These are phyloP conservation scores for Scelioninae gen. 1 DNA, from an alignment of 2,888 invertebrate species.

Conservation along the genomic window DNA sequence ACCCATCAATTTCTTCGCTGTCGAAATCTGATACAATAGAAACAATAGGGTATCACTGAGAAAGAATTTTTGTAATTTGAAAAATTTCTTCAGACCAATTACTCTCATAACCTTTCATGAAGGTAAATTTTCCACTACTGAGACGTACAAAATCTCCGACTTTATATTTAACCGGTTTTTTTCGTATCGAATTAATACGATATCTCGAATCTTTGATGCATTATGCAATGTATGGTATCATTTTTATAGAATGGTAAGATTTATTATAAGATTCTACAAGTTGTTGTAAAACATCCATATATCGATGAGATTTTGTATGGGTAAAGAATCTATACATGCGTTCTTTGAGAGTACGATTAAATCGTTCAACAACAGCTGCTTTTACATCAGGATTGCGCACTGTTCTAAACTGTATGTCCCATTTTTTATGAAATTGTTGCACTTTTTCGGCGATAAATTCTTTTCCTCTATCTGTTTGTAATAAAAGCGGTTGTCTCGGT, in stretches of 20 bases:
- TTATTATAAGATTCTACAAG: too few relatives aligned
- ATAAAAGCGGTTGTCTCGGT: constrained; percentile 23
- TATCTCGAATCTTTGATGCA: too few relatives aligned
- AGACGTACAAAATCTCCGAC: constrained; percentile 15
- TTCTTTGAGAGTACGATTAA: constrained; percentile 58
- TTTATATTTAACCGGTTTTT: constrained; percentile 24
- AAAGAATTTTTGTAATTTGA: too few relatives aligned
- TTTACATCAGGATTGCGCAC: too few relatives aligned
- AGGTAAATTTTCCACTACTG: too few relatives aligned
- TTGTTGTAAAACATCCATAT: too few relatives aligned
- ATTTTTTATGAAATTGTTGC: constrained; percentile 11
- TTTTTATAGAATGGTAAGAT: constrained; percentile 38
- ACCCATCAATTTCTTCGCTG: constrained; percentile 23
- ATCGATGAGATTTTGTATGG: too few relatives aligned
- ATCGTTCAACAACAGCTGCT: constrained; percentile 46
- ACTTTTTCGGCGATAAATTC: constrained; percentile 70
- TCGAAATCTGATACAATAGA: constrained; percentile 19
- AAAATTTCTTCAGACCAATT: too few relatives aligned
- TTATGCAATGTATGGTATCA: too few relatives aligned
- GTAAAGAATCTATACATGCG: too few relatives aligned
- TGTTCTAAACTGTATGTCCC: constrained; percentile 48
- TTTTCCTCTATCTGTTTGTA: constrained; percentile 73
- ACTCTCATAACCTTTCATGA: too few relatives aligned
- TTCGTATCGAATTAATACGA: neutral
- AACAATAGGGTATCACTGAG: too few relatives aligned